These are phyloP conservation scores for Tipula lateralis DNA, from an alignment of 2,888 invertebrate species.

Conservation along the genomic window DNA sequence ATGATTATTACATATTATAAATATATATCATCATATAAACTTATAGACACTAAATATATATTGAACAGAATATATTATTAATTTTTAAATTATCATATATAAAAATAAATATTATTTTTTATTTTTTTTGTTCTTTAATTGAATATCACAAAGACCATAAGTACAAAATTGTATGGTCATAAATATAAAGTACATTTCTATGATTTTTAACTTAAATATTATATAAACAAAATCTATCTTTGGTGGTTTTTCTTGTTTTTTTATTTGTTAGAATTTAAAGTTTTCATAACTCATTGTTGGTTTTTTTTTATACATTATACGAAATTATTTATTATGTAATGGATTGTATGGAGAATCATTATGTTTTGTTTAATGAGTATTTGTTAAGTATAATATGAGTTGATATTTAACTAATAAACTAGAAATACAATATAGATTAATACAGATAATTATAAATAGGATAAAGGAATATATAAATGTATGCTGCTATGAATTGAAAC, in stretches of 20 bases:
- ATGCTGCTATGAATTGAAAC: background rate
- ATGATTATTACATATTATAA: background rate
- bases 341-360: background rate
- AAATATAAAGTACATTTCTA: background rate
- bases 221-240: background rate
- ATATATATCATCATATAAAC: background rate
- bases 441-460: background rate
- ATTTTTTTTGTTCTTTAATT: background rate
- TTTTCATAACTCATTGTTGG: background rate
- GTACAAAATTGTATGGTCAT: background rate
- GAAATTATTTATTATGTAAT: background rate
- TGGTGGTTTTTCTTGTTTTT: background rate
- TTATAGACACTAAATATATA: background rate
- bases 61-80: background rate
- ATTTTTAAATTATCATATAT: background rate
- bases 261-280: background rate
- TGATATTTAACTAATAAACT: background rate
- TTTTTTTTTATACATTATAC: too few relatives aligned
- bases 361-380: background rate
- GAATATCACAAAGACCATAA: background rate
- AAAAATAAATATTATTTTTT: background rate
- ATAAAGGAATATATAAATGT: background rate
- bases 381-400: background rate
- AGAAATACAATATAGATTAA: background rate
- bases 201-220: background rate